Percentiles rank a stretch among this genome's conserved stretches.
These are phyloP conservation scores for Anseranas semipalmata DNA, from an alignment of 2,113 vertebrate genomes.

Conservation along the genomic window DNA sequence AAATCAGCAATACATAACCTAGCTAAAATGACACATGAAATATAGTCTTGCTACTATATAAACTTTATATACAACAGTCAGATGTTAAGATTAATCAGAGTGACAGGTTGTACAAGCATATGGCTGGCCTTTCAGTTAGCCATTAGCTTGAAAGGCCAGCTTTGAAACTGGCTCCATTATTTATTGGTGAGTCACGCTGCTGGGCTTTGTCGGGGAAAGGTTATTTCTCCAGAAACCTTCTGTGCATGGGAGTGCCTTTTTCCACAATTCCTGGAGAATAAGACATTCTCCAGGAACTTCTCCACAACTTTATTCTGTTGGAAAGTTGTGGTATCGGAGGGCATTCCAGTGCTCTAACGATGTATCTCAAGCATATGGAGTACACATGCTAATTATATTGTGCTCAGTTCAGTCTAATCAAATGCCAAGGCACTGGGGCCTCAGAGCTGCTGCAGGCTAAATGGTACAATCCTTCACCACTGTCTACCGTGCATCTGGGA, in stretches of 20 bases:
- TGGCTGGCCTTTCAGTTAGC: constrained; percentile 53
- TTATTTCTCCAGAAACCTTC: constrained; percentile 55
- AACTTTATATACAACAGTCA: constrained; percentile 44
- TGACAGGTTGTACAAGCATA: constrained; percentile 50
- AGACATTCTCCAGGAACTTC: constrained; percentile 27
- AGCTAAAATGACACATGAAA: background rate
- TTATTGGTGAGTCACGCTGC: constrained; percentile 37
- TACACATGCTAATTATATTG: constrained; percentile 49
- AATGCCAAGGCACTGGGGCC: constrained; percentile 50
- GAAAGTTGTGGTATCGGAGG: constrained; percentile 16
- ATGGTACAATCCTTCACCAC: constrained; percentile 11
- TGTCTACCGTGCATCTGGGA: background rate
- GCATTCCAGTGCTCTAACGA: background rate
- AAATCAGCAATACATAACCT: constrained; percentile 1
- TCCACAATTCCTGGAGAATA: background rate
- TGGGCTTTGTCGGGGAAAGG: constrained; percentile 32
- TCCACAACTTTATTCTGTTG: background rate
- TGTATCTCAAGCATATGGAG: constrained; percentile 49
- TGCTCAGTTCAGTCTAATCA: constrained; percentile 16
- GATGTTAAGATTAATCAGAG: constrained; percentile 55
- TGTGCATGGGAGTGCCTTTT: background rate
- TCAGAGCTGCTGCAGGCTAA: constrained; percentile 58
- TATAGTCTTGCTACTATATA: constrained; percentile 9
- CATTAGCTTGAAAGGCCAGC: constrained; percentile 34
- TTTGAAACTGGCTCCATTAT: constrained; percentile 6